Evolutionary conservation across 2,888 invertebrate genomes (phyloP).

Genomic region (Cistogaster globosa): DNA sequence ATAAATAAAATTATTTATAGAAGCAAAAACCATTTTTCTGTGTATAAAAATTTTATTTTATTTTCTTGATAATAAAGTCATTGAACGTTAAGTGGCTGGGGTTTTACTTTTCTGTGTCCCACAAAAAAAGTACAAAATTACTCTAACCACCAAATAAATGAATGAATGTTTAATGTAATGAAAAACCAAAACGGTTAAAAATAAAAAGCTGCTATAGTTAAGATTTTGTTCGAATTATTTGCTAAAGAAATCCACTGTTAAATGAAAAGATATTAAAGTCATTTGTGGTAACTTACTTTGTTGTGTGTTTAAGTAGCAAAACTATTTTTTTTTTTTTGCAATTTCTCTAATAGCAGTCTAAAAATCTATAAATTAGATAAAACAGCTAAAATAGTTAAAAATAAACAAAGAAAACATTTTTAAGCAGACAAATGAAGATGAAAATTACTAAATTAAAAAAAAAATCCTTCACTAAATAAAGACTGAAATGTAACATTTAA

Average conservation of each 20-base stretch:
- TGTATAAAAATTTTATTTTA: neutral
- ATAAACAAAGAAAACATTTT: neutral
- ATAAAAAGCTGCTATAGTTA: neutral
- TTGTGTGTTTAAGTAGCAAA: conserved; percentile 1
- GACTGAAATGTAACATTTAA: conserved; percentile 33
- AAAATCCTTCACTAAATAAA: neutral
- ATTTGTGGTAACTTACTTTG: conserved; percentile 29
- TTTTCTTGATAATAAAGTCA: conserved; percentile 77
- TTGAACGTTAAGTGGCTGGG: conserved; percentile 76
- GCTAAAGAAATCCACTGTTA: neutral
- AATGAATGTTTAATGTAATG: neutral
- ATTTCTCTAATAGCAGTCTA: neutral
- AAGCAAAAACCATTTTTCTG: too few species aligned
- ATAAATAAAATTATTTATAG: too few species aligned
- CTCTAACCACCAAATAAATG: conserved; percentile 5
- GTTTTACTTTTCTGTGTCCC: conserved; percentile 77
- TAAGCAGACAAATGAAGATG: too few species aligned
- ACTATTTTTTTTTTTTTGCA: neutral
- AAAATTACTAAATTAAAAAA: neutral
- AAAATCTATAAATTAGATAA: conserved; percentile 19
- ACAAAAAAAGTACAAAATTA: neutral
- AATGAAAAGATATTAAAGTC: conserved; percentile 7
- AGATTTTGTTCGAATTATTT: neutral
- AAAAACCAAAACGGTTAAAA: neutral
- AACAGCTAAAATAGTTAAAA: conserved; percentile 31